phyloP scores from a whole-genome alignment of 2,113 vertebrate species.

The Coreoperca whiteheadi region DNA sequence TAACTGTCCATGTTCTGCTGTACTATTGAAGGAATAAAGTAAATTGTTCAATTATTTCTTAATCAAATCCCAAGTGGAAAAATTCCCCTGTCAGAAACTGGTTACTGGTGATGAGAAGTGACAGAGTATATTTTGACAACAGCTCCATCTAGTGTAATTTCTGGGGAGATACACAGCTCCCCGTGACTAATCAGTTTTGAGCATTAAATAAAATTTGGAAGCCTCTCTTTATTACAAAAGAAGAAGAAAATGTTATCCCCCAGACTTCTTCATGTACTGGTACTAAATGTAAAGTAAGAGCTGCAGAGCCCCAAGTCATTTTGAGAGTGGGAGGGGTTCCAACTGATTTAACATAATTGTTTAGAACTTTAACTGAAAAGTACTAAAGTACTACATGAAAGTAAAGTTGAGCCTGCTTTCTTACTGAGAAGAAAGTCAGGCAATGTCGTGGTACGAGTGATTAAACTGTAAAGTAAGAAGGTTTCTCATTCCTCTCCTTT shows the following conservation, averaged over 20 bases:
- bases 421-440: background rate
- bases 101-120: background rate
- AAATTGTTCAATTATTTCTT: background rate
- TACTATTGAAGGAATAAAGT: background rate
- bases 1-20: background rate
- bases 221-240: background rate
- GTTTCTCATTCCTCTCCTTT: background rate
- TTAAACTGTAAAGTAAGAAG: background rate
- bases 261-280: too few relatives aligned
- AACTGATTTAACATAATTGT: background rate
- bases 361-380: background rate
- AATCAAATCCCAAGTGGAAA: background rate
- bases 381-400: background rate
- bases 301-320: too few relatives aligned
- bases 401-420: background rate
- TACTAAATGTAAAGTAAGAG: background rate
- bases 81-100: background rate
- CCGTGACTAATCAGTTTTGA: background rate
- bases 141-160: slow-evolving; percentile 56
- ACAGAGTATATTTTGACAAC: slow-evolving; percentile 4
- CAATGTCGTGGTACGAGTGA: background rate
- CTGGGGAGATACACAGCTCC: slow-evolving; percentile 23
- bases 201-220: background rate
- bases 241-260: background rate
- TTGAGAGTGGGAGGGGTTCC: background rate